A percentile compares a stretch with the other conserved stretches of the same genome.
phyloP scores from a whole-genome alignment of 2,888 invertebrate genomes.

The Drosophila longiperda region DNA sequence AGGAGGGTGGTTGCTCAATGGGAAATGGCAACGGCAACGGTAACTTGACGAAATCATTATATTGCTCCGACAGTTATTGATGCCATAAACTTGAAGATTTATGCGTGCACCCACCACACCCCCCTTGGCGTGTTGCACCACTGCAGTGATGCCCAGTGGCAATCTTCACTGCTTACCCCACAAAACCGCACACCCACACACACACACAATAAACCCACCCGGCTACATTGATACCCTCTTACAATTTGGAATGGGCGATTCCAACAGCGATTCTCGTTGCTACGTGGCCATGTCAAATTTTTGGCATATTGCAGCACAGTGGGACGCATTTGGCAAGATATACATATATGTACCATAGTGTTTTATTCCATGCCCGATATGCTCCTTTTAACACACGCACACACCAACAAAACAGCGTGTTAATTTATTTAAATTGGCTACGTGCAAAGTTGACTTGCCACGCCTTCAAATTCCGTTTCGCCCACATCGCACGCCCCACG shows the following conservation, averaged over 20 bases:
- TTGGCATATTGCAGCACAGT: constrained; percentile 76
- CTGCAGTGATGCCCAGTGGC: constrained; percentile 25
- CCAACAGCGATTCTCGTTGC: constrained; percentile 38
- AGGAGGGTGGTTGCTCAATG: constrained; percentile 30
- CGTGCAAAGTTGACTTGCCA: constrained; percentile 70
- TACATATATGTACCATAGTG: constrained; percentile 18
- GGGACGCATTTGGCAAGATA: constrained; percentile 43
- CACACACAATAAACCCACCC: constrained; percentile 56
- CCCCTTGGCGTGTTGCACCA: constrained; percentile 48
- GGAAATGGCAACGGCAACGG: constrained; percentile 49
- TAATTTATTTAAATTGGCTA: constrained; percentile 79
- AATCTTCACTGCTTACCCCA: constrained; percentile 36
- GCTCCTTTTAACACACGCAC: constrained; percentile 24
- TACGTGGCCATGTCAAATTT: constrained; percentile 75
- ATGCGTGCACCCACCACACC: constrained; percentile 66
- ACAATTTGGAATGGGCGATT: constrained; percentile 20
- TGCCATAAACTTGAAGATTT: constrained; percentile 85
- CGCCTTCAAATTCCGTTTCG: constrained; percentile 28
- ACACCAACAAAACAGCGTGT: constrained; percentile 63
- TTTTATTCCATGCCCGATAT: constrained; percentile 26
- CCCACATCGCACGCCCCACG: not conserved
- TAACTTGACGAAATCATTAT: constrained; percentile 82
- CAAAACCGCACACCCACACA: constrained; percentile 26
- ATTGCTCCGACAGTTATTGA: constrained; percentile 85
- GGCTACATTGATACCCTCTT: constrained; percentile 56